phyloP scores from a whole-genome alignment of 2,797 vertebrate species.

The Macroramphosus scolopax region DNA sequence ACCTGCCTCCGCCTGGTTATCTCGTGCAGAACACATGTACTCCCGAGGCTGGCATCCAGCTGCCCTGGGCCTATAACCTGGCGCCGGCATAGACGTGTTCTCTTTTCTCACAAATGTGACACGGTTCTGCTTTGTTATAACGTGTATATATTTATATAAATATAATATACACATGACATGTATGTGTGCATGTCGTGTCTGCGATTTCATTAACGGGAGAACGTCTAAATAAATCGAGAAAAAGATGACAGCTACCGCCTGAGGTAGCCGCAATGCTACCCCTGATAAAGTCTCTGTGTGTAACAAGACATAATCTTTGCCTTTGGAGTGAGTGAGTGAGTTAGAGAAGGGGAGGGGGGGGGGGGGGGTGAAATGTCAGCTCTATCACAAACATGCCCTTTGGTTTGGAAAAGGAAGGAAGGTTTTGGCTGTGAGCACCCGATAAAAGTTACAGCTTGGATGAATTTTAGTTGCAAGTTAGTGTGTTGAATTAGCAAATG shows the following conservation, averaged over 20 bases:
- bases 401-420: slow-evolving; percentile 54
- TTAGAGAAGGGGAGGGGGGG: slow-evolving; percentile 45
- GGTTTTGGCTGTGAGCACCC: slow-evolving; percentile 44
- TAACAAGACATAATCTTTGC: slow-evolving; percentile 68
- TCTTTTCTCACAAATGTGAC: slow-evolving; percentile 26
- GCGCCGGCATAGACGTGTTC: slow-evolving; percentile 18
- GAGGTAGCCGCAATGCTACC: slow-evolving; percentile 31
- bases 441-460: slow-evolving; percentile 63
- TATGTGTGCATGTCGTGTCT: not conserved
- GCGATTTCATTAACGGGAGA: too few species aligned
- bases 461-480: slow-evolving; percentile 46
- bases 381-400: slow-evolving; percentile 62
- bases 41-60: slow-evolving; percentile 54
- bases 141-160: slow-evolving; percentile 28
- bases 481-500: slow-evolving; percentile 49
- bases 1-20: slow-evolving; percentile 65
- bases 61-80: slow-evolving; percentile 46
- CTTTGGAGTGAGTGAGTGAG: slow-evolving; percentile 60
- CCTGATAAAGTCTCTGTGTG: slow-evolving; percentile 47
- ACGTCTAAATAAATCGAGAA: slow-evolving; percentile 36
- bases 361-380: slow-evolving; percentile 67
- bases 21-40: slow-evolving; percentile 68
- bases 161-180: too few species aligned
- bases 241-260: slow-evolving; percentile 32
- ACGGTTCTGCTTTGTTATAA: slow-evolving; percentile 33